phyloP scores from a whole-genome alignment of 1,140 invertebrate species.

The Arion vulgaris region DNA sequence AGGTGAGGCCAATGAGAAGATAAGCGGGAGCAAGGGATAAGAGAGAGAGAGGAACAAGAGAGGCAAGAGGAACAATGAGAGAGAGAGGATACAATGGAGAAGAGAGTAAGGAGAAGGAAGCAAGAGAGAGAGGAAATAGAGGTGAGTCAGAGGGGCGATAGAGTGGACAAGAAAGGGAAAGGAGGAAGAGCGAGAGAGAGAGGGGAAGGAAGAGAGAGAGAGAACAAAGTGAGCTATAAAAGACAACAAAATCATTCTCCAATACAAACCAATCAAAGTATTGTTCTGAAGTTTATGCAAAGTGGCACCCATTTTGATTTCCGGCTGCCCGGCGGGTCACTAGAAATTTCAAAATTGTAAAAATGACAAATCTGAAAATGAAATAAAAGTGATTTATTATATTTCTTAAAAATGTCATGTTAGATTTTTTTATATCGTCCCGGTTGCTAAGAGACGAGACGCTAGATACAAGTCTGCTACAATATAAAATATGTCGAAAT shows the following conservation, averaged over 20 bases:
- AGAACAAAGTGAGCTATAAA: too few species aligned
- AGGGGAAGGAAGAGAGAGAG: neutral
- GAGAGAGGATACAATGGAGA: too few species aligned
- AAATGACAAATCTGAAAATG: neutral
- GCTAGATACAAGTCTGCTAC: too few species aligned
- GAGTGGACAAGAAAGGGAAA: neutral
- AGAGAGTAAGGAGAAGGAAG: too few species aligned
- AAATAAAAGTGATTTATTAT: neutral
- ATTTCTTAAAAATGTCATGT: neutral
- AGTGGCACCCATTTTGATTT: neutral
- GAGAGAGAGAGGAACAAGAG: too few species aligned
- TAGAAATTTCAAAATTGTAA: neutral
- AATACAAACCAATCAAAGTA: neutral
- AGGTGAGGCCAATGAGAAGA: too few species aligned
- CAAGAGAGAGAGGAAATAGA: too few species aligned
- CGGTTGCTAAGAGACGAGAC: neutral
- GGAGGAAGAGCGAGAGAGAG: neutral
- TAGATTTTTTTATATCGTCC: neutral
- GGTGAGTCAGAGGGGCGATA: neutral
- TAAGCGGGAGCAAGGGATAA: too few species aligned
- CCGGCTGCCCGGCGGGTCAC: neutral
- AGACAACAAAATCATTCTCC: too few species aligned
- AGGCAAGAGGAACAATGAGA: too few species aligned
- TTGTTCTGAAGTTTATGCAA: neutral
- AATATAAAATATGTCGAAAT: too few species aligned